Percentiles rank a stretch among this genome's conserved stretches.
Conservation (phyloP, 2,113 vertebrate species). For the Meleagris gallopavo region DNA sequence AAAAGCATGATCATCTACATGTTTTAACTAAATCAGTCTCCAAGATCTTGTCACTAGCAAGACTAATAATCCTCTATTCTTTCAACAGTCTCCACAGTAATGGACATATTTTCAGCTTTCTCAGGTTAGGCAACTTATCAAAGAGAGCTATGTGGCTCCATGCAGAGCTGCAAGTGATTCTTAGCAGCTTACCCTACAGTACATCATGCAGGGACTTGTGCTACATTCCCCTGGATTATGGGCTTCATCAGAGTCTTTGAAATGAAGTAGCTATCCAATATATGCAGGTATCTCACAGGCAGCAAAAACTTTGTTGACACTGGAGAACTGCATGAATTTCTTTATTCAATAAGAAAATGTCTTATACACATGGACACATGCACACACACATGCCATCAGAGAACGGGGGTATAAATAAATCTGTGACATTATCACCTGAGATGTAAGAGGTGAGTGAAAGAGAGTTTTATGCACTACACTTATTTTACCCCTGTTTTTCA, state of each 20-base stretch:
- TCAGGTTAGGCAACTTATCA: constrained; percentile 60
- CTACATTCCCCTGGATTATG: constrained; percentile 58
- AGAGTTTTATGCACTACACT: constrained; percentile 10
- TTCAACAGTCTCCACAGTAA: constrained; percentile 50
- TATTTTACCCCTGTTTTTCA: constrained; percentile 68
- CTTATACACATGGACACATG: not conserved
- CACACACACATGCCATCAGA: not conserved
- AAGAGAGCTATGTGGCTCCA: constrained; percentile 63
- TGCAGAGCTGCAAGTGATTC: constrained; percentile 72
- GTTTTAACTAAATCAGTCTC: not conserved
- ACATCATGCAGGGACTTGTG: constrained; percentile 56
- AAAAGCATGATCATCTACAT: not conserved
- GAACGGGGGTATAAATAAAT: constrained; percentile 42
- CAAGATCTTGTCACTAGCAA: not conserved
- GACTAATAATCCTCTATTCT: constrained; percentile 23
- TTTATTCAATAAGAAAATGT: constrained; percentile 39
- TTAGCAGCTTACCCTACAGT: constrained; percentile 51
- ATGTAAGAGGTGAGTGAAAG: not conserved
- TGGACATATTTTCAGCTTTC: constrained; percentile 73
- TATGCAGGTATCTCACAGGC: constrained; percentile 17
- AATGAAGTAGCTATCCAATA: constrained; percentile 59
- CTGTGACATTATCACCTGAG: constrained; percentile 24
- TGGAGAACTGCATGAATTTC: constrained; percentile 36
- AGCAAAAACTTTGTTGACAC: constrained; percentile 49
- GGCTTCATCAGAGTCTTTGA: constrained; percentile 66